Evolutionary conservation across 2,888 invertebrate species (phyloP).

Genomic region (Mystacides longicornis): DNA sequence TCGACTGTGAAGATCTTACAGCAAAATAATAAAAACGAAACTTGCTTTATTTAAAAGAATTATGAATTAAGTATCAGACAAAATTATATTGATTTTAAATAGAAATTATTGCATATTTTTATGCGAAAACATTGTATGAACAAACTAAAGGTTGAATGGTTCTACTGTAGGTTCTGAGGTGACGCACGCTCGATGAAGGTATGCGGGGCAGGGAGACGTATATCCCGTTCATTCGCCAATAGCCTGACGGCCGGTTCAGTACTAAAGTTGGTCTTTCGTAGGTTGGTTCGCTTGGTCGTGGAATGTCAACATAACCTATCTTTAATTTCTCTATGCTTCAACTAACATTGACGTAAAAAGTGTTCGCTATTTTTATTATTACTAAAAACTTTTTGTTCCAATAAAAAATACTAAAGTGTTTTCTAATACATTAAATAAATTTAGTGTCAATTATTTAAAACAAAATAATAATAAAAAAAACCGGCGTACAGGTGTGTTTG

Average conservation of each 20-base stretch:
- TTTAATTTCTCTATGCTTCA: too few relatives aligned
- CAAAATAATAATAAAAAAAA: background rate
- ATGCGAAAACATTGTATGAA: background rate
- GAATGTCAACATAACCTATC: too few relatives aligned
- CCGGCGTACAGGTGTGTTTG: conserved; percentile 1
- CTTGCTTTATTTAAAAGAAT: too few relatives aligned
- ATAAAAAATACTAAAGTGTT: too few relatives aligned
- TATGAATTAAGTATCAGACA: too few relatives aligned
- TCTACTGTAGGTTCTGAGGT: background rate
- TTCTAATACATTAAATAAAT: background rate
- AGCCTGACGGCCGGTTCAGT: too few relatives aligned
- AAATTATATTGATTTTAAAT: background rate
- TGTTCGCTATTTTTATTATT: too few relatives aligned
- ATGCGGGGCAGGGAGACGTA: background rate
- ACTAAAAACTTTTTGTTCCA: too few relatives aligned
- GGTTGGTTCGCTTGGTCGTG: background rate
- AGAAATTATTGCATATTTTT: background rate
- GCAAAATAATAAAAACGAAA: too few relatives aligned
- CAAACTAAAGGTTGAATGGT: background rate
- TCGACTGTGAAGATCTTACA: background rate
- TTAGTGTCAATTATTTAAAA: background rate
- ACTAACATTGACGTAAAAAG: too few relatives aligned
- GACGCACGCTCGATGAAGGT: too few relatives aligned
- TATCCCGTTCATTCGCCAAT: background rate
- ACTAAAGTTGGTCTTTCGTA: background rate